Base-by-base conservation (phyloP, 2,797 vertebrate species). In the Sternotherus odoratus region DNA sequence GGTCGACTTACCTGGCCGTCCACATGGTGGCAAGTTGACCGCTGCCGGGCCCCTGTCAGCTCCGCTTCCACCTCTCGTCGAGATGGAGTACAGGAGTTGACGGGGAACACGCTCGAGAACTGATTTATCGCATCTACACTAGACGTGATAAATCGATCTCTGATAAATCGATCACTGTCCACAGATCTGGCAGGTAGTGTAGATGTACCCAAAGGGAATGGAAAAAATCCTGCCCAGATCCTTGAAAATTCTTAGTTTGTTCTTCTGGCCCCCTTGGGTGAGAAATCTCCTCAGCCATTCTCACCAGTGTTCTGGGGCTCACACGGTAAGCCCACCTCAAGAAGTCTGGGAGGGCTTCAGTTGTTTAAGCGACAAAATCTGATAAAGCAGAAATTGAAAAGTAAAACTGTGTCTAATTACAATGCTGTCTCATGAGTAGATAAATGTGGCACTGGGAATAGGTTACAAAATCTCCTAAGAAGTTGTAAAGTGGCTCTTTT, bases 401-500 rank as follows among this genome's bases (percentile, higher is more conserved):
- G 50, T 87, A 90, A 78, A 72, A n/a, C 53, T 92, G 80, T 82
- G 86, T 60, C 80, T 88, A 90, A 91, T 89, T 83, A 91, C 88
- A 92, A 82, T 79, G 43, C 66, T 96, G 75, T 87, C 66, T 95
- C 66, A 36, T 77, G 90, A 94, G 39, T 39, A 74, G 33, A 92
- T 85, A 92, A 49, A 95, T 83, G 82, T 21, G n/a, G 63, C 93
- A 82, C 86, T 87, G 82, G 72, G 82, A 94, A 85, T 5, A 82
- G 56, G 94, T 80, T 8, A 63, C 33, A 87, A 86, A 96, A 94
- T 10, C 66, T 85, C 4, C 0, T 57, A 75, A 86, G 60, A 72
- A 86, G 77, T 66, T 95, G 49, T 66, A 79, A 96, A 95, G 77
- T 77, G 60, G 6, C 48, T 95, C 36, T 88, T 91, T 93, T 92